phyloP scores from a whole-genome alignment of 92 coral and sea anemone genomes.

The Ricordea florida region DNA sequence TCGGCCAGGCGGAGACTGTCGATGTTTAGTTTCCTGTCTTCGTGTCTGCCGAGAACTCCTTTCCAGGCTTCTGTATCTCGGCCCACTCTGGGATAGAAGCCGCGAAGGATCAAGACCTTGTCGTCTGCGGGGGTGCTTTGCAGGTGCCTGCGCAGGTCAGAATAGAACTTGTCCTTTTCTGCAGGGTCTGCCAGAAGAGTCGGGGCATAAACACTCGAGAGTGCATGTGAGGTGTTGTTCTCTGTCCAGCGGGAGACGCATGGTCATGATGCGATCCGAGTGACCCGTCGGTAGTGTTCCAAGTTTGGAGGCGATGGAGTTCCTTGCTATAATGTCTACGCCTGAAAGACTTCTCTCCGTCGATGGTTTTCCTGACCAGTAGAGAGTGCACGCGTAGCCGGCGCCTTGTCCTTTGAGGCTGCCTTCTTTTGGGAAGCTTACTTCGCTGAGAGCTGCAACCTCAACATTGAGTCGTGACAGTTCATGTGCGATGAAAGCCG shows the following conservation, averaged over 20 bases:
- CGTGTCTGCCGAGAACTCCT: conserved; percentile 7
- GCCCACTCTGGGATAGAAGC: conserved; percentile 35
- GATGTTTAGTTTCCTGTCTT: too few species aligned
- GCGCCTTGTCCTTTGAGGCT: conserved; percentile 9
- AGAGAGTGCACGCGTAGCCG: conserved; percentile 38
- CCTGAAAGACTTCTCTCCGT: conserved; percentile 25
- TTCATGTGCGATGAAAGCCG: conserved; percentile 9
- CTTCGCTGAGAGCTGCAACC: conserved; percentile 5
- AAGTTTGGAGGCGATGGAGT: not conserved
- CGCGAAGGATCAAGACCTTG: conserved; percentile 18
- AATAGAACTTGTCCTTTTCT: conserved; percentile 13
- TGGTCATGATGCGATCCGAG: conserved; percentile 41
- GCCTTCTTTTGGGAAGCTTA: conserved; percentile 16
- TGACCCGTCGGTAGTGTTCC: conserved; percentile 17
- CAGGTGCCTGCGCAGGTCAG: not conserved
- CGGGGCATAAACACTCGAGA: conserved; percentile 15
- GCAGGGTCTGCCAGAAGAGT: conserved; percentile 22
- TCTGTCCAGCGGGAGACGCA: conserved; percentile 23
- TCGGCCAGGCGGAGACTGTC: too few species aligned
- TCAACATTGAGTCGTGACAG: not conserved
- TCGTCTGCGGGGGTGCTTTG: not conserved
- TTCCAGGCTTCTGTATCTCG: not conserved
- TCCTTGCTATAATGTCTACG: conserved; percentile 26
- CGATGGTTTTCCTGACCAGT: conserved; percentile 10
- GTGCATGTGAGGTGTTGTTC: not conserved